Evolutionary conservation across 2,797 vertebrate genomes (phyloP), one percentile per base, ranked within the genome.

Genomic region (Corythornis leucogaster): DNA sequence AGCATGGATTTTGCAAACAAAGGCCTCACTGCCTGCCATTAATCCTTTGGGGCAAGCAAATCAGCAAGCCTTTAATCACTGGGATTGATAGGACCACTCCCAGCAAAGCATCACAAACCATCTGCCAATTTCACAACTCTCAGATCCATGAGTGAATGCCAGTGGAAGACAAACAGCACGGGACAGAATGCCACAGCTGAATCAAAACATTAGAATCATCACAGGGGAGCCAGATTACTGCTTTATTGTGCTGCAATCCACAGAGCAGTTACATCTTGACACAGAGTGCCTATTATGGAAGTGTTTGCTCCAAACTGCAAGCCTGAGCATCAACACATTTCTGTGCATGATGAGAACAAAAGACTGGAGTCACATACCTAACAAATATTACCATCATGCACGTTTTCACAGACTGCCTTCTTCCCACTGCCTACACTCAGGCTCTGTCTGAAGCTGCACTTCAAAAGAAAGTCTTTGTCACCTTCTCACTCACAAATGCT

Each of bases 41-140:
- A 97, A 97, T 96, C 95, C 92, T 94, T 96, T 70, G 71, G 95
- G 94, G 92, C 92, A 96, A 96, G 96, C 97, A 97, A 97, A 96
- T 96, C 96, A 95, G 87, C 90, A 96, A 96, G 92, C 63, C 94
- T 94, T 97, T 97, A 95, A 97, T 97, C 96, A 33, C 84, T 46
- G 61, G 69, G 94, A 96, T 90, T 93, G 86, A 96, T 95, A 94
- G 43, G 59, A 92, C 51, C 91, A 85, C 76, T 92, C 82, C 67
- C 86, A 96, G 93, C 92, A 96, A 97, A 96, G 87, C 91, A 96
- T 86, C 94, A 94, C 74, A 95, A 96, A 81, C 95, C 95, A 93
- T 94, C 92, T 97, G 97, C 93, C 51, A 62, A 94, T 91, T 94
- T 89, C 80, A 91, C 78, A 80, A 96, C 92, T 92, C 89, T 92